These are phyloP conservation scores for Platichthys flesus DNA, from an alignment of 2,113 vertebrate species.

Conservation along the genomic window DNA sequence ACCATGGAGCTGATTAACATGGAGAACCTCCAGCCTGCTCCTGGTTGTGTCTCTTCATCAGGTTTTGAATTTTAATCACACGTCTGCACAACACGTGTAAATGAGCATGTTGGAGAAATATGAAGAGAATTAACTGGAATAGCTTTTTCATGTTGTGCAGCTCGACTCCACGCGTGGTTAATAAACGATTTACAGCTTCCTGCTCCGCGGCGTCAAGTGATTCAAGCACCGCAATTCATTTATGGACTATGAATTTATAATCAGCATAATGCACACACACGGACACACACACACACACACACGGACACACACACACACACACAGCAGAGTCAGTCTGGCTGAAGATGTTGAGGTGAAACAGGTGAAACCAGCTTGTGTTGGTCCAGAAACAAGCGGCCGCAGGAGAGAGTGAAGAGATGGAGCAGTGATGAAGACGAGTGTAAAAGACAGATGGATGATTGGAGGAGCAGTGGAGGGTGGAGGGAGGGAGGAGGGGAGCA, in stretches of 20 bases:
- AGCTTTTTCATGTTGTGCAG: constrained; percentile 2
- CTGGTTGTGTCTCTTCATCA: background rate
- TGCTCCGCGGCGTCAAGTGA: background rate
- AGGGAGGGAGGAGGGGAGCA: background rate
- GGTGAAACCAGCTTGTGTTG: no score
- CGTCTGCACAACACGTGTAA: background rate
- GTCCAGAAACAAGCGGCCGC: no score
- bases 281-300: background rate
- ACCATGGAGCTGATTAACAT: background rate
- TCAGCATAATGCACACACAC: constrained; percentile 1
- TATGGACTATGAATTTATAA: constrained; percentile 9
- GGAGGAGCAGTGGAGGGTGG: constrained; percentile 9
- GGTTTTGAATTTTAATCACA: background rate
- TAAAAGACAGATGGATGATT: constrained; percentile 30
- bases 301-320: constrained; percentile 11
- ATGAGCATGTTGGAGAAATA: constrained; percentile 2
- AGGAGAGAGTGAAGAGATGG: background rate
- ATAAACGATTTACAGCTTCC: constrained; percentile 32
- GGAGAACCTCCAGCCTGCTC: background rate
- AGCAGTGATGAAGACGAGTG: background rate
- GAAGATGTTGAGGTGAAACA: background rate
- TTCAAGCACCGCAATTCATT: constrained; percentile 9
- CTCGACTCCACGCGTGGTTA: constrained; percentile 21
- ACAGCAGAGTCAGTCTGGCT: background rate
- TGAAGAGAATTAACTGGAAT: background rate